phyloP scores from a whole-genome alignment of 1,140 invertebrate genomes.

The Bacillus rossius region DNA sequence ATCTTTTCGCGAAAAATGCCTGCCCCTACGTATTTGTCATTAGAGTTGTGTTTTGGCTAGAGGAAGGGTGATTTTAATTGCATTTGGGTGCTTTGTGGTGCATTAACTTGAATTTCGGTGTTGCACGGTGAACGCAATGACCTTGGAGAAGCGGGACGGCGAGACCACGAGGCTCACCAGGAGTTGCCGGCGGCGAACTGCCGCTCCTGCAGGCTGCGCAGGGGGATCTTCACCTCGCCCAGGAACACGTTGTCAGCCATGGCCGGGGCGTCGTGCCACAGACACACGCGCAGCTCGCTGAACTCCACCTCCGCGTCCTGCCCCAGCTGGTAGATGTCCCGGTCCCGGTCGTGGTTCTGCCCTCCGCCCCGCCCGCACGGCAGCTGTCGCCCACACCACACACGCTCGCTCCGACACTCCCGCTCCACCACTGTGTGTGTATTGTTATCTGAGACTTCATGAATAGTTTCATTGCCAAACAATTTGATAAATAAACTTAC shows the following conservation, averaged over 20 bases:
- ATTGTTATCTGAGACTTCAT: neutral
- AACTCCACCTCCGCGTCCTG: slow-evolving; percentile 50
- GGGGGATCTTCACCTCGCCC: slow-evolving; percentile 75
- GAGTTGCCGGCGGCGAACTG: slow-evolving; percentile 50
- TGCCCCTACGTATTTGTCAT: too few relatives aligned
- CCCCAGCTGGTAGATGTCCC: slow-evolving; percentile 19
- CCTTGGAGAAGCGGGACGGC: too few relatives aligned
- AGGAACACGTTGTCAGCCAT: slow-evolving; percentile 74
- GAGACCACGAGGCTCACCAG: too few relatives aligned
- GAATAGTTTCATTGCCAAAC: neutral
- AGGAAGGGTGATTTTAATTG: too few relatives aligned
- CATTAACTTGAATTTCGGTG: too few relatives aligned
- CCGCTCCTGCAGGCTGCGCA: slow-evolving; percentile 60
- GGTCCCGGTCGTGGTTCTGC: slow-evolving; percentile 38
- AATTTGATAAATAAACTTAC: too few relatives aligned
- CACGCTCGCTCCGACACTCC: neutral
- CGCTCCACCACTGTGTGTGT: neutral
- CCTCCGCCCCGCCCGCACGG: slow-evolving; percentile 32
- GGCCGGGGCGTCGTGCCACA: slow-evolving; percentile 79
- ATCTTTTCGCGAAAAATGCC: too few relatives aligned
- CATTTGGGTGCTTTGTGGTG: too few relatives aligned
- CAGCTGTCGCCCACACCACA: slow-evolving; percentile 22
- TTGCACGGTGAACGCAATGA: too few relatives aligned
- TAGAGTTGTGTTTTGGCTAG: too few relatives aligned
- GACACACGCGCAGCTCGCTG: slow-evolving; percentile 66